Evolutionary conservation across 2,797 vertebrate genomes (phyloP), one percentile per base, ranked within the genome.

Genomic region (Xenentodon cancila): DNA sequence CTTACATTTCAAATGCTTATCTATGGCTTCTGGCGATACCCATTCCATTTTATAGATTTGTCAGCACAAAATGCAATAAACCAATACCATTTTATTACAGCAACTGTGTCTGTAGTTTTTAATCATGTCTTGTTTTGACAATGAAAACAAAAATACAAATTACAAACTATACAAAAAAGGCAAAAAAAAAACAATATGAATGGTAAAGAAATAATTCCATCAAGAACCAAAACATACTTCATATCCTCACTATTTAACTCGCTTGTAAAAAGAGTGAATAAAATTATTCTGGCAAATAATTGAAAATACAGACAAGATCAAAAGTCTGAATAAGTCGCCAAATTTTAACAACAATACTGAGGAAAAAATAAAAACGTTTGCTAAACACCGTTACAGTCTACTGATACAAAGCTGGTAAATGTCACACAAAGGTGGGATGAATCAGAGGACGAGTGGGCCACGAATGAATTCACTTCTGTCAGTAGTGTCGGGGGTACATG

Each of bases 41-140:
- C 94, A 94, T 98, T 95, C 92, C 92, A 96, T 97, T 98, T 99
- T 98, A 95, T 97, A 98, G 96, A 98, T 93, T 95, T 90, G 93
- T 98, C 97, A 97, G 96, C 97, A 99, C 96, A 98, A 98, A 99
- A 98, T 98, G 97, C 97, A 99, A 99, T 99, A 99, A 99, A 94
- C 76, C 79, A 92, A 95, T 95, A 95, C 92, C 94, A 98, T 98
- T 99, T 99, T 98, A 98, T 94, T 97, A 98, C 93, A 94, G 93
- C 92, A 94, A 78, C 90, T 91, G 84, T 84, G 84, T 90, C 79
- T 85, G 13, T 66, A 80, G 75, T 88, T 84, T 88, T 93, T 82
- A 88, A 90, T 92, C 25, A 20, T 52, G 53, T 66, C 48, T 66
- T 16, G 13, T 77, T 73, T 71, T 51, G 47, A 79, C 59, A 80